Percentiles rank a stretch among this genome's conserved stretches.
Conservation (phyloP, 2,797 vertebrate species). For the Ispidina picta region DNA sequence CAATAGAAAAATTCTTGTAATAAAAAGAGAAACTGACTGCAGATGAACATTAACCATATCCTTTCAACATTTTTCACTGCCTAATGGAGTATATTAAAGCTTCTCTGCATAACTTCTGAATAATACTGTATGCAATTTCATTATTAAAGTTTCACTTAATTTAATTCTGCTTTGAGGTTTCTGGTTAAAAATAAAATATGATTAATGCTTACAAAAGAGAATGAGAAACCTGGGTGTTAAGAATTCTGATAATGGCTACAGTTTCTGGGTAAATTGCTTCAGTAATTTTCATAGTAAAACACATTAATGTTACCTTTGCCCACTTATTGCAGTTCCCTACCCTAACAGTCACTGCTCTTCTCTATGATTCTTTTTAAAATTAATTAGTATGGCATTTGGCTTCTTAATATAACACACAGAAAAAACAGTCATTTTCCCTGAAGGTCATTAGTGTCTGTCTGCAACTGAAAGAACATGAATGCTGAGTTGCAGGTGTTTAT, state of each 20-base stretch:
- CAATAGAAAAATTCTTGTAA: neutral
- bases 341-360: conserved; percentile 4
- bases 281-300: conserved; percentile 47
- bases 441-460: neutral
- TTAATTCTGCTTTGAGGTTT: conserved; percentile 65
- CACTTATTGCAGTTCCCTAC: neutral
- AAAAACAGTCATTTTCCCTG: neutral
- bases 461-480: neutral
- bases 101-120: conserved; percentile 57
- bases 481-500: neutral
- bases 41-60: conserved; percentile 62
- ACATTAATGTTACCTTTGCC: neutral
- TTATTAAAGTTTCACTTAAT: conserved; percentile 73
- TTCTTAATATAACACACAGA: neutral
- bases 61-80: conserved; percentile 57
- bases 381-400: neutral
- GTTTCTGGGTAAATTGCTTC: conserved; percentile 45
- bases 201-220: conserved; percentile 55
- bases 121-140: conserved; percentile 53
- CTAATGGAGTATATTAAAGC: conserved; percentile 65
- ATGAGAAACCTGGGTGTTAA: conserved; percentile 19
- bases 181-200: conserved; percentile 67
- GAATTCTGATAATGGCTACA: conserved; percentile 38
- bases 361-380: neutral
- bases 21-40: conserved; percentile 13